Conservation (phyloP, 64 coral and sea anemone species). For the Montipora sp. region DNA sequence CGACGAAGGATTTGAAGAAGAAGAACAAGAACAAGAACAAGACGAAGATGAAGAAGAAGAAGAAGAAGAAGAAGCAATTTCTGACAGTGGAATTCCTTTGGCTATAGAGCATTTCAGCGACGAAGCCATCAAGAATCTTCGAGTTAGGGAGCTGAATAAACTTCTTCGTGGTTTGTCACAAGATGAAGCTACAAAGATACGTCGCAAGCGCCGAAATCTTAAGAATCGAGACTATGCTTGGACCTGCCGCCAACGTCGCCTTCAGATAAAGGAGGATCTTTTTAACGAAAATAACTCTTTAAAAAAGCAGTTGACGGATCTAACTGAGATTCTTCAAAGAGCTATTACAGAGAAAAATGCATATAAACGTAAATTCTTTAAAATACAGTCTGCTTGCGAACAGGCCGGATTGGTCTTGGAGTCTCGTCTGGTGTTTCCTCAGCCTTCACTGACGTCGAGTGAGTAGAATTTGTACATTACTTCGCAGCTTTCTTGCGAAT, state of each 20-base stretch:
- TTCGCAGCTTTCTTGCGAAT: too few species aligned
- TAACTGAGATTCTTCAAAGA: slow-evolving; percentile 8
- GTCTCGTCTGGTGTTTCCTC: not conserved
- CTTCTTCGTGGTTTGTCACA: slow-evolving; percentile 30
- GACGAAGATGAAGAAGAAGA: not conserved
- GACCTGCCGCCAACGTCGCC: slow-evolving; percentile 26
- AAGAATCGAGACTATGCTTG: slow-evolving; percentile 74
- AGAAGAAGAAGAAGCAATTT: not conserved
- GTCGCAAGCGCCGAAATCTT: slow-evolving; percentile 56
- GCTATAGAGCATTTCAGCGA: slow-evolving; percentile 41
- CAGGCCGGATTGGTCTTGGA: not conserved
- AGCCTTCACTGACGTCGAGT: not conserved
- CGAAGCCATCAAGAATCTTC: slow-evolving; percentile 56
- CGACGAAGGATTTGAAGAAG: slow-evolving; percentile 13
- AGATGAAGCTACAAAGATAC: slow-evolving; percentile 63
- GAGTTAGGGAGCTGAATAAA: slow-evolving; percentile 59
- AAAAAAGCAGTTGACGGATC: slow-evolving; percentile 35
- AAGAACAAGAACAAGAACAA: too few species aligned
- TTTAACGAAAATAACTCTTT: slow-evolving; percentile 17
- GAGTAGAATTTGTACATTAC: too few species aligned
- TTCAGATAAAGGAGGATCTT: slow-evolving; percentile 33
- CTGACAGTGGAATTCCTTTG: not conserved
- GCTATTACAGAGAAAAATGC: slow-evolving; percentile 50
- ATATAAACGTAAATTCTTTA: slow-evolving; percentile 26
- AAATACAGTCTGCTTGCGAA: slow-evolving; percentile 18